Evolutionary conservation across 2,888 invertebrate species (phyloP).

Genomic region (Serrognathus titanus): DNA sequence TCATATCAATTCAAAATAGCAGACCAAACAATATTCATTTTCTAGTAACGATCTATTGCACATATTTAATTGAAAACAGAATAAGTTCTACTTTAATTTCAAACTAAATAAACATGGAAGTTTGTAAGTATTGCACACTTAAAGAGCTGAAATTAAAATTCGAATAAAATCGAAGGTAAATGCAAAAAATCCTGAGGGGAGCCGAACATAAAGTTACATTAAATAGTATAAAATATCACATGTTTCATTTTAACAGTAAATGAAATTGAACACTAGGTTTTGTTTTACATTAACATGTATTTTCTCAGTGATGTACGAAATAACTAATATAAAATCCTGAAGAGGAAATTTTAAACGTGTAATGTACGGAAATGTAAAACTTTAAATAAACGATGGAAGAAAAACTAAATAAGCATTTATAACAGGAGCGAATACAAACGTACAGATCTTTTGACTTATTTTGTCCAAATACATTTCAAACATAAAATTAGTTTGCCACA

Average conservation of each 20-base stretch:
- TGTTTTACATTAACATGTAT: slow-evolving; percentile 14
- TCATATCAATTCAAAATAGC: too few relatives aligned
- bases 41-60: too few relatives aligned
- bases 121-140: too few relatives aligned
- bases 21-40: too few relatives aligned
- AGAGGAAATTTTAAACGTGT: neutral
- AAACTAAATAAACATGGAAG: too few relatives aligned
- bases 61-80: too few relatives aligned
- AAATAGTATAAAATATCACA: slow-evolving; percentile 52
- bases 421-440: neutral
- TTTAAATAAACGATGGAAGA: neutral
- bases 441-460: neutral
- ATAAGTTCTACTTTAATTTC: too few relatives aligned
- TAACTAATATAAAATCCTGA: neutral
- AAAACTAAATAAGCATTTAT: neutral
- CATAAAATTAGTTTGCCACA: slow-evolving; percentile 25
- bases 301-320: neutral
- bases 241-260: slow-evolving; percentile 46
- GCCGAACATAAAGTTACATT: slow-evolving; percentile 42
- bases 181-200: slow-evolving; percentile 44
- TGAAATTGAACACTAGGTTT: slow-evolving; percentile 41
- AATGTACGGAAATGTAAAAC: neutral
- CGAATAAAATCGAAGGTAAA: slow-evolving; percentile 31
- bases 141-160: slow-evolving; percentile 7
- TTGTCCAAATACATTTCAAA: neutral